Evolutionary conservation across 2,797 vertebrate species (phyloP), one percentile per base, ranked within the genome.

Genomic region (Nasua narica): DNA sequence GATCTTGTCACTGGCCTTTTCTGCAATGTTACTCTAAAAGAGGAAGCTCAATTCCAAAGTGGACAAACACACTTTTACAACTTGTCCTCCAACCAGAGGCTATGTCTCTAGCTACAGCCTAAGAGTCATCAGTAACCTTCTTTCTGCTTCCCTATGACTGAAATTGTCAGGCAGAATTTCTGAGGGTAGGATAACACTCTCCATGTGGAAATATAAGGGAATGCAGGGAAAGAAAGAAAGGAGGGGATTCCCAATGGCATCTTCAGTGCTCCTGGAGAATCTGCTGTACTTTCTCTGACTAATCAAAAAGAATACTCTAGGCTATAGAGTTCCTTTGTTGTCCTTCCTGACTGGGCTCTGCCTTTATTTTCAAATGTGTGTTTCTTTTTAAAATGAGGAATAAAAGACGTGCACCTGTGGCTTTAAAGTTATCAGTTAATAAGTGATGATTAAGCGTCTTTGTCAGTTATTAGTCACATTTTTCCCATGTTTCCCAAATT

Each of bases 391-490:
- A 96, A 94, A 65, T 70, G 56, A 83, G 52, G n/a, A 69, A 37
- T 90, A 84, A 83, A 82, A 40, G 29, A 94, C 27, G 85, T 70
- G 27, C 48, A 87, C 56, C 32, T 82, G 16, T 70, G 72, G 37
- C 52, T 90, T 97, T 97, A 85, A 96, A 90, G 25, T 65, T 37
- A 86, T 77, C 46, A 48, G 18, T 82, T 92, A 87, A 48, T 35
- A 83, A 91, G 46, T 85, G 60, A 74, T 93, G 90, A 94, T 78
- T 82, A 97, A 95, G 74, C 46, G 27, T 62, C 0, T 92, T 97
- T 98, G 86, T 87, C 19, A 97, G 79, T 84, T 96, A 77, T 79
- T 84, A 97, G 95, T 97, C 97, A 97, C 60, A 85, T 84, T 96
- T 98, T 96, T 96, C 69, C 60, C 65, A 92, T 78, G 65, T 69